Conservation (phyloP, 1,140 invertebrate species). For the Drosophila burlai region DNA sequence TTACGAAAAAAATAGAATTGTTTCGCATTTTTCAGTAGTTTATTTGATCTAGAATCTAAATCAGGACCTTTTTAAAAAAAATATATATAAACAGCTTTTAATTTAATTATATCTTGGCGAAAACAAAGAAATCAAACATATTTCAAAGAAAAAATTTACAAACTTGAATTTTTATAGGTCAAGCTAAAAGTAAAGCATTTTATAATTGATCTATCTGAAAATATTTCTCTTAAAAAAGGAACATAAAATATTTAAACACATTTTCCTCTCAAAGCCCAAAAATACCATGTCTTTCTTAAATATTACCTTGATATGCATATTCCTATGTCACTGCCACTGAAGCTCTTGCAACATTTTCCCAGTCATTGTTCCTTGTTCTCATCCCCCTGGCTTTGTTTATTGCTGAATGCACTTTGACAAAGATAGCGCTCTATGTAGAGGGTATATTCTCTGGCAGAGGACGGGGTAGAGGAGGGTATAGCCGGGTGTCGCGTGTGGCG, state of each 20-base stretch:
- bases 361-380: conserved; percentile 53
- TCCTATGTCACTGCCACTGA: conserved; percentile 28
- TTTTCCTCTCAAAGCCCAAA: neutral
- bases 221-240: no score
- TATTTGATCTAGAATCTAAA: neutral
- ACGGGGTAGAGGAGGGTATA: neutral
- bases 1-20: no score
- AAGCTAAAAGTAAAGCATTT: neutral
- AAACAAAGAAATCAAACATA: neutral
- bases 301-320: conserved; percentile 21
- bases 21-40: neutral
- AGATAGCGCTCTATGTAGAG: conserved; percentile 14
- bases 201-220: fast-evolving
- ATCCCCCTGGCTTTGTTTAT: conserved; percentile 46
- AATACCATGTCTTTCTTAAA: neutral
- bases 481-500: conserved; percentile 62
- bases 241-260: neutral
- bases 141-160: no score
- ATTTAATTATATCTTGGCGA: neutral
- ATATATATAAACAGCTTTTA: no score
- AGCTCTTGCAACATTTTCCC: neutral
- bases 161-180: no score
- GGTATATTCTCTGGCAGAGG: conserved; percentile 1
- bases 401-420: conserved; percentile 52
- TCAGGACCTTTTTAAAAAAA: no score